These are phyloP conservation scores for Eudemis profundana DNA, from an alignment of 2,888 invertebrate genomes.

Conservation along the genomic window DNA sequence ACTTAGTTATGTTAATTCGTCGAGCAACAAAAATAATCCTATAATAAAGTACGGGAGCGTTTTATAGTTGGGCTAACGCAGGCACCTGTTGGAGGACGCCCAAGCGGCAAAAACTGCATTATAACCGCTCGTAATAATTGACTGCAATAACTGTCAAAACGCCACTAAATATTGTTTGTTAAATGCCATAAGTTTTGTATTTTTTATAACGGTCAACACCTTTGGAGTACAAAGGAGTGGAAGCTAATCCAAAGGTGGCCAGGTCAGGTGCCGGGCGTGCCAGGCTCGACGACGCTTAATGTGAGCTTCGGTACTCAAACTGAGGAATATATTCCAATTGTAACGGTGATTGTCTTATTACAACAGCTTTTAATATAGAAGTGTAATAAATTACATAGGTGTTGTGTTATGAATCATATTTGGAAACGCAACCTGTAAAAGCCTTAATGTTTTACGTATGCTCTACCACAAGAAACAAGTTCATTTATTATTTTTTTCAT, in stretches of 20 bases:
- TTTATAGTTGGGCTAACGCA: slow-evolving; percentile 50
- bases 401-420: neutral
- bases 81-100: slow-evolving; percentile 72
- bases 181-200: slow-evolving; percentile 77
- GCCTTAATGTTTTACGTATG: too few relatives aligned
- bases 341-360: slow-evolving; percentile 23
- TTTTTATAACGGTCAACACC: slow-evolving; percentile 81
- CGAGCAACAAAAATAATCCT: slow-evolving; percentile 49
- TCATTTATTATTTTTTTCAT: too few relatives aligned
- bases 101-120: slow-evolving; percentile 68
- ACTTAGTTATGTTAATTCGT: slow-evolving; percentile 30
- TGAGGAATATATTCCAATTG: slow-evolving; percentile 49
- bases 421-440: neutral
- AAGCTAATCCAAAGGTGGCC: slow-evolving; percentile 62
- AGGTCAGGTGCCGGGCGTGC: slow-evolving; percentile 61
- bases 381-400: neutral
- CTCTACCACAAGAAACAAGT: too few relatives aligned
- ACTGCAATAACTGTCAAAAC: slow-evolving; percentile 82
- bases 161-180: slow-evolving; percentile 84
- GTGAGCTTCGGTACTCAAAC: slow-evolving; percentile 16
- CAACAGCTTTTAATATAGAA: neutral
- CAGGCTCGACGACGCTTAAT: slow-evolving; percentile 21
- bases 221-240: slow-evolving; percentile 70
- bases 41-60: slow-evolving; percentile 49
- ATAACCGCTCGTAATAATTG: slow-evolving; percentile 77